Percentiles rank a stretch among this genome's conserved stretches.
Evolutionary conservation across 1,140 invertebrate species (phyloP).

Genomic region (Anastatus disparis): DNA sequence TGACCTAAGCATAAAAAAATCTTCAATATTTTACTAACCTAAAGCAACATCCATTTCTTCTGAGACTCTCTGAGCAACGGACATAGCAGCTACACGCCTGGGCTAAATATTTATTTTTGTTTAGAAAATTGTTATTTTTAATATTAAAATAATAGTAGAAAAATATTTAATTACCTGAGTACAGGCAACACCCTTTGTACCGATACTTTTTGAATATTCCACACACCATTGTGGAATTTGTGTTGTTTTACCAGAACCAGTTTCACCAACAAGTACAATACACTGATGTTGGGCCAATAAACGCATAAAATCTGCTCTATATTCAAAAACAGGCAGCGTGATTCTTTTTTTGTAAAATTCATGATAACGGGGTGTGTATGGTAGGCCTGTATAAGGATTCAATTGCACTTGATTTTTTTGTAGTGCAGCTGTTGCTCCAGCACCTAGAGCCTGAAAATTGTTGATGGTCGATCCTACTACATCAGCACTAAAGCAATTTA

Average conservation of each 20-base stretch:
- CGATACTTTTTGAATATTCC: conserved; percentile 82
- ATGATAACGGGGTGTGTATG: conserved; percentile 84
- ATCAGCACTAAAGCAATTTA: conserved; percentile 19
- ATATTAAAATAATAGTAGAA: not conserved
- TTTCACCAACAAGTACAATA: conserved; percentile 95
- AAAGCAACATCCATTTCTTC: conserved; percentile 99
- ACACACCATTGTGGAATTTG: conserved; percentile 95
- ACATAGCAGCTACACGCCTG: conserved; percentile 98
- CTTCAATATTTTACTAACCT: no score
- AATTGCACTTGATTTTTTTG: conserved; percentile 69
- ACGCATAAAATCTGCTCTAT: conserved; percentile 95
- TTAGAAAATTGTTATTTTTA: no score
- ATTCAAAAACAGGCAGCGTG: conserved; percentile 96
- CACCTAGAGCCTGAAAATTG: no score
- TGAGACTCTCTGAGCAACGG: conserved; percentile 96
- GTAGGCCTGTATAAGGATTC: conserved; percentile 79
- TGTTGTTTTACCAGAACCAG: conserved; percentile 97
- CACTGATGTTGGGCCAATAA: conserved; percentile 89
- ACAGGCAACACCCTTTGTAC: conserved; percentile 90
- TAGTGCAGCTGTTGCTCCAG: conserved; percentile 51
- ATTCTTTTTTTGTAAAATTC: conserved; percentile 90
- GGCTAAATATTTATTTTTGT: not conserved
- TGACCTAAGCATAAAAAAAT: no score
- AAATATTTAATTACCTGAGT: conserved; percentile 70
- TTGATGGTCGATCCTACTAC: no score